A percentile compares a stretch with the other conserved stretches of the same genome.
Conservation (phyloP, 2,113 vertebrate species). For the Microcebus tavaratra region DNA sequence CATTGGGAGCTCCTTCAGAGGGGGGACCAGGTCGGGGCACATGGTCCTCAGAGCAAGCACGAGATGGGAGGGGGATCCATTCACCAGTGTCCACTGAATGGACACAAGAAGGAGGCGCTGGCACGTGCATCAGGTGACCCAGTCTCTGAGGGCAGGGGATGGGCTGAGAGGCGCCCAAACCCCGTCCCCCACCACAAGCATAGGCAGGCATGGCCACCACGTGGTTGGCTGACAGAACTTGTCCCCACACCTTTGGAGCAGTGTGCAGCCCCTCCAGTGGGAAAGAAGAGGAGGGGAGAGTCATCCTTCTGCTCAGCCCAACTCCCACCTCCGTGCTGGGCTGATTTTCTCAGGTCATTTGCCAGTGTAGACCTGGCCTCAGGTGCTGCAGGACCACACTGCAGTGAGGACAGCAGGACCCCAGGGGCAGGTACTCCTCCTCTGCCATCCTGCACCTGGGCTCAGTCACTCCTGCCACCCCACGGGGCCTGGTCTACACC, state of each 20-base stretch:
- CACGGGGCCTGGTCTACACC: rapidly evolving
- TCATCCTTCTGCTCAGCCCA: not conserved
- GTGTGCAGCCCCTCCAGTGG: not conserved
- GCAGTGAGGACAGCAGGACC: not conserved
- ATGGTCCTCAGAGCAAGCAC: not conserved
- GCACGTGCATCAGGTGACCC: too few relatives aligned
- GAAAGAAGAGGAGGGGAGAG: not conserved
- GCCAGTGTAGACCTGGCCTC: not conserved
- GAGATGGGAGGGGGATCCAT: not conserved
- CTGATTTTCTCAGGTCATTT: not conserved
- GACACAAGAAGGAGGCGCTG: rapidly evolving
- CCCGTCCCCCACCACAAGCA: not conserved
- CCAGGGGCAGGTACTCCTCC: not conserved
- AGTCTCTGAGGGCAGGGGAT: not conserved
- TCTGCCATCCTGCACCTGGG: not conserved
- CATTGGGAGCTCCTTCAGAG: not conserved
- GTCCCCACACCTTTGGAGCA: not conserved
- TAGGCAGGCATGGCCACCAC: too few relatives aligned
- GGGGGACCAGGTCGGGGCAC: too few relatives aligned
- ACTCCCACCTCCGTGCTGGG: rapidly evolving
- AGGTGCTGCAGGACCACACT: rapidly evolving
- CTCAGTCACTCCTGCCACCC: not conserved
- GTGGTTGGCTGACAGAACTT: not conserved
- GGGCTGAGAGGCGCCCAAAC: not conserved
- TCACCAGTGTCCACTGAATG: too few relatives aligned